Percentiles rank a stretch among this genome's conserved stretches.
Conservation (phyloP, 2,113 vertebrate species). For the Otocyon megalotis region DNA sequence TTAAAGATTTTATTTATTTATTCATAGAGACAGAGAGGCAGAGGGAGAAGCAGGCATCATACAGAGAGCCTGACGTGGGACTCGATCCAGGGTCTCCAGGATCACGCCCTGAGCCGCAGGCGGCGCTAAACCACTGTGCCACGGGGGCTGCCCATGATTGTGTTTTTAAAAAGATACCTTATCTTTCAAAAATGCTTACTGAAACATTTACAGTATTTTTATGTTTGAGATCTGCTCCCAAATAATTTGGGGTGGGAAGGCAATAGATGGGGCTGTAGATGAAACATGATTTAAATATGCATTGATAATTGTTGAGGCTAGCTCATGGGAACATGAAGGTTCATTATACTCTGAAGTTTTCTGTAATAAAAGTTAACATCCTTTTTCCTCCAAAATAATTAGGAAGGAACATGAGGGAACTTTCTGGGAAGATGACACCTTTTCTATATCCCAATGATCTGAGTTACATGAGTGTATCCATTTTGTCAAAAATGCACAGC, state of each 20-base stretch:
- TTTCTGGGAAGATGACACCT: neutral
- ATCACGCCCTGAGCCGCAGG: too few species aligned
- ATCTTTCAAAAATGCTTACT: conserved; percentile 42
- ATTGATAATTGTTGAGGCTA: neutral
- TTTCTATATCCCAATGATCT: neutral
- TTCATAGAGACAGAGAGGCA: too few species aligned
- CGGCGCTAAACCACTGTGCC: too few species aligned
- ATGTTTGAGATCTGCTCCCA: conserved; percentile 19
- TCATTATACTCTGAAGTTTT: neutral
- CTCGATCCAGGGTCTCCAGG: too few species aligned
- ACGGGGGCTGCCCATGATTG: neutral
- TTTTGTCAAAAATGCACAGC: neutral
- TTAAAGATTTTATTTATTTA: too few species aligned
- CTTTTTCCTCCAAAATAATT: neutral
- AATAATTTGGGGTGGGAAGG: neutral
- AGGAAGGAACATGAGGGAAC: neutral
- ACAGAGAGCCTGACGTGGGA: too few species aligned
- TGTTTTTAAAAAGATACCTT: neutral
- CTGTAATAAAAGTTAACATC: conserved; percentile 20
- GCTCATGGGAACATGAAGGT: neutral
- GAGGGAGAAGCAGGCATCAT: too few species aligned
- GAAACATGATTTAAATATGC: neutral
- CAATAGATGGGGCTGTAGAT: neutral
- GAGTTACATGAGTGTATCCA: neutral
- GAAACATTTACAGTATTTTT: neutral